phyloP scores from a whole-genome alignment of 2,797 vertebrate genomes.

The Propithecus deckenii region DNA sequence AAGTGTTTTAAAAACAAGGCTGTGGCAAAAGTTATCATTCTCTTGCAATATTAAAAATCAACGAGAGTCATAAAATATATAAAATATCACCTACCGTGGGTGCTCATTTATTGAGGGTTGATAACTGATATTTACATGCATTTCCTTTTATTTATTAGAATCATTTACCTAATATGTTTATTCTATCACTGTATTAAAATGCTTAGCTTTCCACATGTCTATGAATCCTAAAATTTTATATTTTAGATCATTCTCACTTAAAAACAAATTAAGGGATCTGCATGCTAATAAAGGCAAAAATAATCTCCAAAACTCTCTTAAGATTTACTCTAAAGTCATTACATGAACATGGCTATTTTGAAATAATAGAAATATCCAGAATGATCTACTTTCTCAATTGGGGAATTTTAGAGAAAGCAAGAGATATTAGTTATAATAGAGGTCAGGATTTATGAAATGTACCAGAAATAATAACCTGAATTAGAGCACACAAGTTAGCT shows the following conservation, averaged over 20 bases:
- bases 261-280: neutral
- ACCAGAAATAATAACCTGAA: neutral
- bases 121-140: constrained; percentile 2
- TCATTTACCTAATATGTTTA: constrained; percentile 45
- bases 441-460: neutral
- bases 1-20: constrained; percentile 77
- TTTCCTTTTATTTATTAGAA: constrained; percentile 23
- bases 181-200: neutral
- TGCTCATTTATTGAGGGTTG: constrained; percentile 8
- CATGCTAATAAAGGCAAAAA: neutral
- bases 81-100: neutral
- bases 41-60: constrained; percentile 73
- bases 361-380: neutral
- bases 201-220: neutral
- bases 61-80: neutral
- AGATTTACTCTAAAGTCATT: constrained; percentile 14
- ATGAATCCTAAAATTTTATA: neutral
- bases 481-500: neutral
- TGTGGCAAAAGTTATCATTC: constrained; percentile 68
- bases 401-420: neutral
- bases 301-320: neutral
- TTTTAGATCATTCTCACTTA: neutral
- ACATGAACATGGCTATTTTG: neutral
- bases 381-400: neutral
- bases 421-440: neutral